Base-by-base conservation (phyloP, 2,888 invertebrate species). In the Drosophila nr. perissopoda region DNA sequence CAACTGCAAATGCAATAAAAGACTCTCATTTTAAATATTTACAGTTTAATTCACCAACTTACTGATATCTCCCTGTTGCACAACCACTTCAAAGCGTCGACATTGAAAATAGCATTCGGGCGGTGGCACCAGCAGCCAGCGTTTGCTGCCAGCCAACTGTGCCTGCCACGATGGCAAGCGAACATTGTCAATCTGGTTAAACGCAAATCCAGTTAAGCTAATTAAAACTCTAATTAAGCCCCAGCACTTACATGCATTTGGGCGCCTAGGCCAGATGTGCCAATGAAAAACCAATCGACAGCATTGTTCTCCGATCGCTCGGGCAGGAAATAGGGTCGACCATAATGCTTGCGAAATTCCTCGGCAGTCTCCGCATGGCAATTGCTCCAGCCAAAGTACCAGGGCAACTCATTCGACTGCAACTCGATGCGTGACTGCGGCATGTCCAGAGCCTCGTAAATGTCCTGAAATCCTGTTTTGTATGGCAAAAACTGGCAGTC, bases 231-330 rank as follows among this genome's bases (percentile, higher is more conserved):
- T 8, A 2, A 11, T 27, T 18, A 18, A 6, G n/a, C 4, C 7
- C 2, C 11, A 29, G 4, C 4, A 82, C 91, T 77, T 92, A 98
- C 98, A 92, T 99, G 99, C 96, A 99, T 96, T 87, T 98, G 97
- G 0, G 99, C 99, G 0, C 99, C 99, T 89, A 97, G 95, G 0
- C 99, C 99, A 0, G 97, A 96, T 36, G 97, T 98, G 1, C 99
- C 99, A 96, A 99, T 99, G 92, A 99, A 99, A 83, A 99, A 96
- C 99, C 99, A 99, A 93, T 98, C 98, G 0, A 97, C 95, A 73
- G 96, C 97, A 88, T 97, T 97, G 87, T 97, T 97, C 92, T 99
- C 98, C 0, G 99, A 97, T 0, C 95, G 95, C 40, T 93, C 93
- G 0, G 99, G 98, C 59, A 99, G 94, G 92, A 99, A 99, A 91